Conservation (phyloP, 2,797 vertebrate species). For the Hapalemur alaotrensis region DNA sequence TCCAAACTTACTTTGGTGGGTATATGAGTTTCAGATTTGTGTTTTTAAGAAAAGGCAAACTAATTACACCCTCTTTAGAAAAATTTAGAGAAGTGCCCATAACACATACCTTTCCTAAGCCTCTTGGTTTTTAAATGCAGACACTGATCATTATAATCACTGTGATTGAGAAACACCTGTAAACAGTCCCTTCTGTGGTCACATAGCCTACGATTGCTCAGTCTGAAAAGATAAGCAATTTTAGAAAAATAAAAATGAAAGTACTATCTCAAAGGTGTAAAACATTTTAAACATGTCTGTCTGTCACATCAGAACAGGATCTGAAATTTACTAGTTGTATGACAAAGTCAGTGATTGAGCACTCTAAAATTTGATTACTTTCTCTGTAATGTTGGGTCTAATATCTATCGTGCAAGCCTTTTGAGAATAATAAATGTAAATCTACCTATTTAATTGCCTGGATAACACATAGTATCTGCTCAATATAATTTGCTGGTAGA, state of each 20-base stretch:
- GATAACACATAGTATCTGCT: no score
- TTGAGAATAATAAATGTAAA: not conserved
- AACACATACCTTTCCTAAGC: not conserved
- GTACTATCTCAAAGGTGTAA: not conserved
- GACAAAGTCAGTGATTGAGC: not conserved
- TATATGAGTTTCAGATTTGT: not conserved
- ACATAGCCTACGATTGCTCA: accelerated
- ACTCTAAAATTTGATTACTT: not conserved
- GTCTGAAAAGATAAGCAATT: not conserved
- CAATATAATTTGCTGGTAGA: not conserved
- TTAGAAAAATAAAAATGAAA: not conserved
- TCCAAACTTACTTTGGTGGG: not conserved
- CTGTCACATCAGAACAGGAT: not conserved
- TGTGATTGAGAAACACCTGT: accelerated
- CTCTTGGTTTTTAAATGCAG: not conserved
- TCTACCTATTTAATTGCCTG: not conserved
- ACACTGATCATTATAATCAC: accelerated
- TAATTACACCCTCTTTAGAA: accelerated
- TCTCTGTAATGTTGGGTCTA: not conserved
- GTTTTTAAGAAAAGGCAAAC: not conserved
- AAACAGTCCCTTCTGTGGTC: not conserved
- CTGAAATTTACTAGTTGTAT: not conserved
- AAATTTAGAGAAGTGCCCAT: accelerated
- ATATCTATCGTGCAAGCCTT: not conserved
- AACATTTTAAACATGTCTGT: not conserved